These are phyloP conservation scores for Rhopalosiphum maidis DNA, from an alignment of 1,140 invertebrate genomes.

Conservation along the genomic window DNA sequence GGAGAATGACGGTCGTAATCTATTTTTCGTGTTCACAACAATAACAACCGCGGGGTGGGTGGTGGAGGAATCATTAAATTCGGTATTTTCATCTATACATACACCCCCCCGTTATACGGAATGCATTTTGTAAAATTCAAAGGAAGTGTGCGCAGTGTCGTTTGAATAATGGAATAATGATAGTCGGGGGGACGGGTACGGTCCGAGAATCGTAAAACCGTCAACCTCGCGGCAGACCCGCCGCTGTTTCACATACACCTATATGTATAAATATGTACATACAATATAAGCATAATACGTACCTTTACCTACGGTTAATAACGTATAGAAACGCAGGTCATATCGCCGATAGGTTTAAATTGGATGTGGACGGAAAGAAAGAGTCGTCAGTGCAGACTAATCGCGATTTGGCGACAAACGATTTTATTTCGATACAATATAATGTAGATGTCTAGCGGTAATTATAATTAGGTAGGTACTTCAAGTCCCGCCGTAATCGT, in stretches of 20 bases:
- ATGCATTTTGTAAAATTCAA: conserved; percentile 3
- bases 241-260: background rate
- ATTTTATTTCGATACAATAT: background rate
- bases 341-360: background rate
- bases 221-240: background rate
- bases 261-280: background rate
- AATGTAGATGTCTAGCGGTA: background rate
- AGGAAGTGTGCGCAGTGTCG: conserved; percentile 25
- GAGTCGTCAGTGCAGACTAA: background rate
- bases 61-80: conserved; percentile 13
- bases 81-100: background rate
- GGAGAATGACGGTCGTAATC: background rate
- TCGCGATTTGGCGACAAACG: background rate
- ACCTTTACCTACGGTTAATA: background rate
- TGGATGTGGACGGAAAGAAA: background rate
- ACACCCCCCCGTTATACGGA: conserved; percentile 15
- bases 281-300: background rate
- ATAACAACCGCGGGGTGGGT: background rate
- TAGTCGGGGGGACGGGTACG: background rate
- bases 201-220: background rate
- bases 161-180: conserved; percentile 25
- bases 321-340: background rate
- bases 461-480: background rate
- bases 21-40: conserved; percentile 46
- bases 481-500: background rate